Base-by-base conservation (phyloP, 2,888 invertebrate species). In the Ophion slaviceki region DNA sequence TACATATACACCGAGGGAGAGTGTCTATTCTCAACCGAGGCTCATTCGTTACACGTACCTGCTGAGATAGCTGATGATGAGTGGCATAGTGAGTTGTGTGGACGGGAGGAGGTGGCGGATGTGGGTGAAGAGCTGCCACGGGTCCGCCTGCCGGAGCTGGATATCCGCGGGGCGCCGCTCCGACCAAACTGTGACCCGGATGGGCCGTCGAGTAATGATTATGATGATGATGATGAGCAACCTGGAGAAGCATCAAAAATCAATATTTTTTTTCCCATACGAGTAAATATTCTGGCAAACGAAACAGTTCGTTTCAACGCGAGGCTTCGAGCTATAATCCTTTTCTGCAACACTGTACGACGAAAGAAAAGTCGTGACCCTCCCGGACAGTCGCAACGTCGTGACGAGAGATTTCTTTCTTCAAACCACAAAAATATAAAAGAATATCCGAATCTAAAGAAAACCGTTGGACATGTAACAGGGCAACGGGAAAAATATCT, bases 51-150 rank as follows among this genome's bases (percentile, higher is more conserved):
- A 1, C 17, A 53, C 32, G 28, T 90, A 93, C 93, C 91, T 92
- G 93, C 87, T 93, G 93, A 59, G 93, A 91, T 79, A 93, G 89
- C 87, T 92, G 93, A 89, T 93, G 93, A 89, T 93, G 93, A 85
- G 93, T 88, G 8, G 92, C 89, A 64, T 92, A 93, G 84, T 92
- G 92, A 84, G 92, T 89, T 24, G 93, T 92, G 86, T 93, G 93
- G 85, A 93, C 92, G 84, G 93, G 90, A 72, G 87, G 89, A 57
- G 88, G 88, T 72, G 87, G 87, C 32, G 92, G 92, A 84, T 92
- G 92, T 68, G 93, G 90, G 87, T 93, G 93, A 59, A 92, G 88
- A 75, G 92, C 89, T 72, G 93, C 89, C 84, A 92, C 91, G 82
- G 92, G 91, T 89, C 94, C 92, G 86, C 91, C 91, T 86, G 92